phyloP scores from a whole-genome alignment of 1,140 invertebrate genomes.

The Apis laboriosa region DNA sequence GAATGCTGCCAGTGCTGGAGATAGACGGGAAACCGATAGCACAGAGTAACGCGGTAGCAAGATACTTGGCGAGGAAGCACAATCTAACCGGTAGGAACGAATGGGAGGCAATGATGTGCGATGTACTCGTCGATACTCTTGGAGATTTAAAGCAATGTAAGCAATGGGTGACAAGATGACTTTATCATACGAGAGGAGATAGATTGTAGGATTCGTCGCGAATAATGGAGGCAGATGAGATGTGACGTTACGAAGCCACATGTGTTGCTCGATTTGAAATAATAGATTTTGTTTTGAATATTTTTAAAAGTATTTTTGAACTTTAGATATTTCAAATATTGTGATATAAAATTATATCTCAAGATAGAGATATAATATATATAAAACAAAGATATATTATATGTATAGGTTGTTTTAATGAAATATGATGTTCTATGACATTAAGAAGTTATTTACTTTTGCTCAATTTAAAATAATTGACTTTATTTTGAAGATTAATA shows the following conservation, averaged over 20 bases:
- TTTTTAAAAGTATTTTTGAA: too few relatives aligned
- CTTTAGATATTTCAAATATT: too few relatives aligned
- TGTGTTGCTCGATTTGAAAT: too few relatives aligned
- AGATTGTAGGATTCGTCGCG: background rate
- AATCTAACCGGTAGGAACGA: conserved; percentile 83
- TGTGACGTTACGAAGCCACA: background rate
- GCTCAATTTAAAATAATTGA: too few relatives aligned
- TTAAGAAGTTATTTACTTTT: too few relatives aligned
- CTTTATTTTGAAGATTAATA: too few relatives aligned
- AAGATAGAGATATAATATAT: too few relatives aligned
- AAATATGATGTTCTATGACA: too few relatives aligned
- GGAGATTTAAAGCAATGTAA: conserved; percentile 83
- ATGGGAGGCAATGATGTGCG: conserved; percentile 85
- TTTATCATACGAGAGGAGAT: background rate
- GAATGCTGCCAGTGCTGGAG: conserved; percentile 86
- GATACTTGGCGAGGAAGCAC: conserved; percentile 84
- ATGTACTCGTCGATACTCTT: conserved; percentile 83
- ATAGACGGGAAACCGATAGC: conserved; percentile 85
- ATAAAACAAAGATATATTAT: too few relatives aligned
- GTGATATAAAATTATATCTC: too few relatives aligned
- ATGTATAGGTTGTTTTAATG: too few relatives aligned
- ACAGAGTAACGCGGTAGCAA: conserved; percentile 85
- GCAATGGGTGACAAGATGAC: background rate
- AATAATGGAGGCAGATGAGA: background rate
- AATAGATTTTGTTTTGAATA: too few relatives aligned